phyloP scores from a whole-genome alignment of 1,140 invertebrate species.

The Popillia japonica region DNA sequence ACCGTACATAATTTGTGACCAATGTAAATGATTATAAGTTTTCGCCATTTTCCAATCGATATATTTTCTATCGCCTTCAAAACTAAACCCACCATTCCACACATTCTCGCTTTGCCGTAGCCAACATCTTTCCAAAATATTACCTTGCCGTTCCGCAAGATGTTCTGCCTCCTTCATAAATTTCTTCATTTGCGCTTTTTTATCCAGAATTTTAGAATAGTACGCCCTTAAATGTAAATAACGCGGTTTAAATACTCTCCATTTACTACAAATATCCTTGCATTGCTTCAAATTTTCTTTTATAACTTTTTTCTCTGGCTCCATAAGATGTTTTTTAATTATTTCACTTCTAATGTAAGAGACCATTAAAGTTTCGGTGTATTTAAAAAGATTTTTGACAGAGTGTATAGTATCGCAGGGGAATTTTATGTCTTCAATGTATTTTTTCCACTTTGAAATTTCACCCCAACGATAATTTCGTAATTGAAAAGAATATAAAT shows the following conservation, averaged over 20 bases:
- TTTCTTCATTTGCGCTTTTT: conserved; percentile 16
- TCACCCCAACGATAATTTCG: conserved; percentile 38
- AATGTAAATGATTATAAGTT: conserved; percentile 41
- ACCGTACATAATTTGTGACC: conserved; percentile 44
- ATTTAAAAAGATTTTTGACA: conserved; percentile 38
- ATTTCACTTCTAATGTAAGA: conserved; percentile 39
- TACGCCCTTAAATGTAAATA: conserved; percentile 45
- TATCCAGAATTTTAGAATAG: conserved; percentile 42
- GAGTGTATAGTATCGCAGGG: neutral
- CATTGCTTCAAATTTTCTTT: conserved; percentile 52
- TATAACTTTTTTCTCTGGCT: conserved; percentile 35
- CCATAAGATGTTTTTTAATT: conserved; percentile 35
- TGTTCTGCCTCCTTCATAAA: conserved; percentile 42
- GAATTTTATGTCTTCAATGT: conserved; percentile 24
- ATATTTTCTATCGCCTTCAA: conserved; percentile 35
- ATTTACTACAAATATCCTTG: conserved; percentile 38
- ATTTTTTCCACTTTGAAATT: conserved; percentile 41
- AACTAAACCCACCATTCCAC: conserved; percentile 44
- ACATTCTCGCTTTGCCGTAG: conserved; percentile 36
- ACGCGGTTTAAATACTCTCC: conserved; percentile 43
- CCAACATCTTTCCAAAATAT: conserved; percentile 42
- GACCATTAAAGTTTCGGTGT: conserved; percentile 36
- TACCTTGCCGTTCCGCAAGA: conserved; percentile 35
- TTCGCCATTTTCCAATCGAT: conserved; percentile 42
- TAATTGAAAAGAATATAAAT: conserved; percentile 42